These are phyloP conservation scores for Acrocephalus kingi DNA, from an alignment of 2,113 vertebrate genomes.

Conservation along the genomic window DNA sequence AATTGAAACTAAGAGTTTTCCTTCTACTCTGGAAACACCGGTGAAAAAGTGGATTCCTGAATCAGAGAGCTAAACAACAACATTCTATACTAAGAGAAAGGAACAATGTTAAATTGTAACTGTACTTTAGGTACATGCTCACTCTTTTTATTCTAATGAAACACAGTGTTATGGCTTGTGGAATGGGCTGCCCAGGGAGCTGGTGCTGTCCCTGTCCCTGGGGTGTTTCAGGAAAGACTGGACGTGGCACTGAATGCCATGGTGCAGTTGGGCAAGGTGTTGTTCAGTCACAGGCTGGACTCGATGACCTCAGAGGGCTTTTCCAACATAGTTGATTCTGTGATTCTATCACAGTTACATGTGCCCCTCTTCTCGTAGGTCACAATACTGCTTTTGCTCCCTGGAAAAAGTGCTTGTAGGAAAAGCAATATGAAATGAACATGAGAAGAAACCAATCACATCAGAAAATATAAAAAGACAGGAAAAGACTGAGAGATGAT, in stretches of 20 bases:
- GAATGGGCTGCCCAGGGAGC: not conserved
- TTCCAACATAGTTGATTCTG: fast-evolving
- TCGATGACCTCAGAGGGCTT: not conserved
- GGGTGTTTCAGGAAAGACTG: not conserved
- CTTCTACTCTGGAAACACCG: not conserved
- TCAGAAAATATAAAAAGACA: not conserved
- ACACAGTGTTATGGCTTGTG: not conserved
- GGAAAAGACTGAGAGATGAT: not conserved
- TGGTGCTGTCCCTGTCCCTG: not conserved
- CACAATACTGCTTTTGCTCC: not conserved
- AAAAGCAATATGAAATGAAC: not conserved
- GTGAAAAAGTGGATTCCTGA: not conserved
- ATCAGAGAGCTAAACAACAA: not conserved
- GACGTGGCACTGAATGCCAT: fast-evolving
- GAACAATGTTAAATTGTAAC: fast-evolving
- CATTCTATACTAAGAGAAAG: not conserved
- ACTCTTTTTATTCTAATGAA: not conserved
- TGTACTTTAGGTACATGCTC: not conserved
- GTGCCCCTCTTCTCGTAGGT: not conserved
- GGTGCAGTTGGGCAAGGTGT: not conserved
- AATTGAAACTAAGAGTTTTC: not conserved
- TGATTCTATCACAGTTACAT: not conserved
- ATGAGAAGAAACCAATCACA: not conserved
- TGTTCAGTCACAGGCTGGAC: not conserved
- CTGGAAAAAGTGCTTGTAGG: not conserved